phyloP scores from a whole-genome alignment of 2,113 vertebrate genomes.

The Scomber japonicus region DNA sequence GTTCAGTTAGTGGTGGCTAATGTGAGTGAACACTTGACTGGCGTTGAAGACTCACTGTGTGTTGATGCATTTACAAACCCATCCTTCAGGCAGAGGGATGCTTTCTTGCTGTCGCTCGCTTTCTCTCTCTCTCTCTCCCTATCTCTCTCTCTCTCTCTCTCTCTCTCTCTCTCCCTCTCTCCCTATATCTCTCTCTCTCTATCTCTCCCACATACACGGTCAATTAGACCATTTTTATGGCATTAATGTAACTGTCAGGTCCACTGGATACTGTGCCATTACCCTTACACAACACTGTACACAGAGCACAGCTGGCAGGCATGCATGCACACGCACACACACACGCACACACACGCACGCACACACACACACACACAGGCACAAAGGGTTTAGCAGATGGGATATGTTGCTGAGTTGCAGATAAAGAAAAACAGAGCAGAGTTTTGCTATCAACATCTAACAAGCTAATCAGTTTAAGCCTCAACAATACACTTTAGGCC shows the following conservation, averaged over 20 bases:
- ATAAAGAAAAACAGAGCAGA: slow-evolving; percentile 74
- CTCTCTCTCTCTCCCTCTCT: too few relatives aligned
- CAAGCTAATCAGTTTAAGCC: slow-evolving; percentile 78
- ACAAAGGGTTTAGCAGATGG: slow-evolving; percentile 70
- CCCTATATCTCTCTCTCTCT: too few relatives aligned
- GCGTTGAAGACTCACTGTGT: slow-evolving; percentile 44
- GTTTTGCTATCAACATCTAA: slow-evolving; percentile 72
- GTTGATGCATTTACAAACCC: slow-evolving; percentile 19
- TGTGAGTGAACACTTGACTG: slow-evolving; percentile 61
- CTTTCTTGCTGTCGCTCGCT: slow-evolving; percentile 1
- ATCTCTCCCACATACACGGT: slow-evolving; percentile 24
- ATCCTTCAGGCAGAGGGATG: slow-evolving; percentile 40
- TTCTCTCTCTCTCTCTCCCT: background rate
- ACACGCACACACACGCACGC: slow-evolving; percentile 26
- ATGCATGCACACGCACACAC: background rate
- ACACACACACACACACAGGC: slow-evolving; percentile 10
- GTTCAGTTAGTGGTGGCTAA: slow-evolving; percentile 58
- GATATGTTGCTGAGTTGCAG: slow-evolving; percentile 71
- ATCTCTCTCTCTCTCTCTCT: too few relatives aligned
- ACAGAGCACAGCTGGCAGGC: slow-evolving; percentile 57
- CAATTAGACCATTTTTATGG: slow-evolving; percentile 71
- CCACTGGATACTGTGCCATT: slow-evolving; percentile 57
- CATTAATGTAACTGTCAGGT: slow-evolving; percentile 72
- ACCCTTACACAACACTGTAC: slow-evolving; percentile 30
- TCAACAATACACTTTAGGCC: slow-evolving; percentile 57